Percentiles rank a stretch among this genome's conserved stretches.
Evolutionary conservation across 2,888 invertebrate genomes (phyloP).

Genomic region (Argyra leucocephala): DNA sequence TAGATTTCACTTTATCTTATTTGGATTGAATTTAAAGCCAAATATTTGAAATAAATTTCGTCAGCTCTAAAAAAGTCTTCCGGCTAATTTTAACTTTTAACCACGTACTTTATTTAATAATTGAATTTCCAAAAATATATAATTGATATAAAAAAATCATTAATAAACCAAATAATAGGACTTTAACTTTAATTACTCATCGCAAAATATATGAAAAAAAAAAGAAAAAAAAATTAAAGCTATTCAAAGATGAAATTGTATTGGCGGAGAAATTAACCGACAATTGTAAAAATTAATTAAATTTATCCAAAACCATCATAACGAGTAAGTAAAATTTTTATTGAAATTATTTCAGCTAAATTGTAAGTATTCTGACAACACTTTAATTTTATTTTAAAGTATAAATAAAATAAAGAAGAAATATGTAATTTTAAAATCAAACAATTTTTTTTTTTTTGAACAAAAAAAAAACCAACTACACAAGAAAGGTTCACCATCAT

Average conservation of each 20-base stretch:
- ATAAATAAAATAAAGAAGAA: not conserved
- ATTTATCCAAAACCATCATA: not conserved
- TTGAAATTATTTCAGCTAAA: constrained; percentile 4
- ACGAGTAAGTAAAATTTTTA: constrained; percentile 4
- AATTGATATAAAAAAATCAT: too few relatives aligned
- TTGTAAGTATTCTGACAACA: not conserved
- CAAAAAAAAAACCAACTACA: too few relatives aligned
- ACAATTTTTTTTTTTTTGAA: too few relatives aligned
- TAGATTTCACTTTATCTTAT: too few relatives aligned
- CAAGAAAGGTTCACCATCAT: not conserved
- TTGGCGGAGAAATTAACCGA: constrained; percentile 2
- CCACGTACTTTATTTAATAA: too few relatives aligned
- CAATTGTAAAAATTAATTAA: not conserved
- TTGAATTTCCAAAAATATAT: too few relatives aligned
- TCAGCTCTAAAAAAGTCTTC: too few relatives aligned
- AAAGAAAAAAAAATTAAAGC: not conserved
- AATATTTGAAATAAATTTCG: too few relatives aligned
- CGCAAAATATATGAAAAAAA: not conserved
- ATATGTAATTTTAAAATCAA: not conserved
- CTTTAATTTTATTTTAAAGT: not conserved
- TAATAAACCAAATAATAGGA: too few relatives aligned
- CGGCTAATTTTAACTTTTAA: too few relatives aligned
- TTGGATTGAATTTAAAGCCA: too few relatives aligned
- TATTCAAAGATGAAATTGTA: not conserved
- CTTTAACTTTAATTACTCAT: too few relatives aligned